Evolutionary conservation across 2,888 invertebrate species (phyloP), one percentile per base, ranked within the genome.

Genomic region (Lucinisca nassula): DNA sequence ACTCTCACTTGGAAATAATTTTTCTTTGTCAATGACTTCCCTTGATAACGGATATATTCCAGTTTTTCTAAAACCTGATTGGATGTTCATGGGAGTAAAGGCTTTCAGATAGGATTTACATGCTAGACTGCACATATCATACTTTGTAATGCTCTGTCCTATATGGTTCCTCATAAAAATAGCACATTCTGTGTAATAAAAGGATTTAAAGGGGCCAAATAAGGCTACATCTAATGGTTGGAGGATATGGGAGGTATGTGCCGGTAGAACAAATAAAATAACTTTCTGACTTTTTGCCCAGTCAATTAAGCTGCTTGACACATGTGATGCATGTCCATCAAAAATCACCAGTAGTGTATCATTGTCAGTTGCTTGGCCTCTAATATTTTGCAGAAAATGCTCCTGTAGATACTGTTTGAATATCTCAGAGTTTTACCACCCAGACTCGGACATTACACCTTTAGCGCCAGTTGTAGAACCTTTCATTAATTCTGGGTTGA

Each of bases 121-220:
- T n/a, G n/a, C n/a, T n/a, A n/a, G n/a, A n/a, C n/a, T n/a, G n/a
- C n/a, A n/a, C n/a, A 85, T 85, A 2, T 85, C 72, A 49, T 77
- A 79, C 37, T 37, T 27, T 0, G 81, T 77, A 37, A 85, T 67
- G 21, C 24, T 10, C 55, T 79, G 78, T 12, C 82, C 82, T 1
- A 70, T 58, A 38, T 85, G 40, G 21, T 40, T 58, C 3, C 10
- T 6, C 81, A 85, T 40, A 38, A 45, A 82, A 12, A 6, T 27
- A n/a, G 37, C 27, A 35, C 76, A 67, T n/a, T 75, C 82, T 10
- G 30, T 10, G 8, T 78, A 61, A 27, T 82, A 86, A 73, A 38
- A 82, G 0, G 1, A n/a, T n/a, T 86, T 79, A 27, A 86, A 86
- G 0, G 86, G 79, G 0, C 82, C 82, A 67, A 78, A 80, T 8